phyloP scores from a whole-genome alignment of 1,140 invertebrate species.

The Drosophila virilis region DNA sequence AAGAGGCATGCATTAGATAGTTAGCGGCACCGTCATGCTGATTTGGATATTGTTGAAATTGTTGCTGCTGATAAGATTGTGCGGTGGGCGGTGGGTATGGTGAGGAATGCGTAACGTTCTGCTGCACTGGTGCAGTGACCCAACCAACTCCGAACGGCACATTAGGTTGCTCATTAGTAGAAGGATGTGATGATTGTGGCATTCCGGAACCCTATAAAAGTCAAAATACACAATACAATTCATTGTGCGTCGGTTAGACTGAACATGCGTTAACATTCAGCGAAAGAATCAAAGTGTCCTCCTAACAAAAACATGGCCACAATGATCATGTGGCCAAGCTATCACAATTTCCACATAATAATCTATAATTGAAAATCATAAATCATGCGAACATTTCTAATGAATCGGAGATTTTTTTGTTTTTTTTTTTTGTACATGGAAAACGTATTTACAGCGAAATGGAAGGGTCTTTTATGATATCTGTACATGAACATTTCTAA shows the following conservation, averaged over 20 bases:
- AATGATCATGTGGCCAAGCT: no score
- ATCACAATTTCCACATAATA: no score
- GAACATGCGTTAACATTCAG: background rate
- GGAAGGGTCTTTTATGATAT: no score
- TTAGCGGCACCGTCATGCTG: constrained; percentile 33
- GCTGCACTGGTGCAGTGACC: constrained; percentile 64
- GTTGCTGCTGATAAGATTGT: constrained; percentile 14
- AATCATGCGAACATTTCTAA: no score
- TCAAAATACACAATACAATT: constrained; percentile 30
- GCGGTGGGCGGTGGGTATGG: constrained; percentile 49
- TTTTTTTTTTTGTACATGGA: no score
- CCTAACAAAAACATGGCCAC: no score
- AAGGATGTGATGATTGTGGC: constrained; percentile 59
- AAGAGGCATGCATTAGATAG: constrained; percentile 48
- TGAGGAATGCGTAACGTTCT: constrained; percentile 32
- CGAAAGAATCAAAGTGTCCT: background rate
- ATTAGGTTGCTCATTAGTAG: constrained; percentile 55
- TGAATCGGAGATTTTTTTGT: no score
- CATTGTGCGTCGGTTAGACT: constrained; percentile 14
- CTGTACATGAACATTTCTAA: no score
- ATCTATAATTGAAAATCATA: no score
- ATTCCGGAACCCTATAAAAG: constrained; percentile 82
- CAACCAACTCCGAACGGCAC: constrained; percentile 81
- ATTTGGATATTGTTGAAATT: constrained; percentile 37
- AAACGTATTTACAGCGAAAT: no score